These are phyloP conservation scores for Folsomia manolachei DNA, from an alignment of 2,888 invertebrate genomes.

Conservation along the genomic window DNA sequence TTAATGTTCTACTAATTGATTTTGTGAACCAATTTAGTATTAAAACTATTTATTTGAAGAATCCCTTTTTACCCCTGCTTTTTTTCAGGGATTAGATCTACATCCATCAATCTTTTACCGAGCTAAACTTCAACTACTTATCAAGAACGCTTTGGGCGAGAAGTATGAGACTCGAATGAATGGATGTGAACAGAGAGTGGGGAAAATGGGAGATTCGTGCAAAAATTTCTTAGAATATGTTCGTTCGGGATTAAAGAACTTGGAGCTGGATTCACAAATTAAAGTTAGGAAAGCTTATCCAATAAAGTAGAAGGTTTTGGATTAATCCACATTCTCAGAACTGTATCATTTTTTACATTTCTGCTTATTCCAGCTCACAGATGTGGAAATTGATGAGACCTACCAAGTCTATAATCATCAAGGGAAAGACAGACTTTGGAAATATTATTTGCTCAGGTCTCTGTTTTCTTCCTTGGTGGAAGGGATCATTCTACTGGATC, in stretches of 20 bases:
- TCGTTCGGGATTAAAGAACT: slow-evolving; percentile 63
- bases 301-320: no score
- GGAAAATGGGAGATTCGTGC: slow-evolving; percentile 64
- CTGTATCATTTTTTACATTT: slow-evolving; percentile 13
- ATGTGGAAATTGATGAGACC: slow-evolving; percentile 56
- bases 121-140: slow-evolving; percentile 65
- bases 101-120: slow-evolving; percentile 72
- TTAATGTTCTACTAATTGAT: no score
- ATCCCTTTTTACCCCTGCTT: slow-evolving; percentile 4
- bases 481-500: slow-evolving; percentile 75
- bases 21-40: no score
- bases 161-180: slow-evolving; percentile 41
- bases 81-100: slow-evolving; percentile 52
- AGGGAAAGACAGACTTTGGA: slow-evolving; percentile 62
- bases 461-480: slow-evolving; percentile 77
- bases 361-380: slow-evolving; percentile 51
- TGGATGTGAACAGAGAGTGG: slow-evolving; percentile 60
- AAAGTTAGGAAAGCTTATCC: no score
- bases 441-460: slow-evolving; percentile 75
- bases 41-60: background rate
- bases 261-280: slow-evolving; percentile 54
- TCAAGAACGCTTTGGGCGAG: slow-evolving; percentile 56
- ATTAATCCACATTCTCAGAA: no score
- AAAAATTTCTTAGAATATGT: slow-evolving; percentile 69
- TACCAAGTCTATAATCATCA: slow-evolving; percentile 54